Evolutionary conservation across 2,113 vertebrate species (phyloP).

Genomic region (Myodes glareolus): DNA sequence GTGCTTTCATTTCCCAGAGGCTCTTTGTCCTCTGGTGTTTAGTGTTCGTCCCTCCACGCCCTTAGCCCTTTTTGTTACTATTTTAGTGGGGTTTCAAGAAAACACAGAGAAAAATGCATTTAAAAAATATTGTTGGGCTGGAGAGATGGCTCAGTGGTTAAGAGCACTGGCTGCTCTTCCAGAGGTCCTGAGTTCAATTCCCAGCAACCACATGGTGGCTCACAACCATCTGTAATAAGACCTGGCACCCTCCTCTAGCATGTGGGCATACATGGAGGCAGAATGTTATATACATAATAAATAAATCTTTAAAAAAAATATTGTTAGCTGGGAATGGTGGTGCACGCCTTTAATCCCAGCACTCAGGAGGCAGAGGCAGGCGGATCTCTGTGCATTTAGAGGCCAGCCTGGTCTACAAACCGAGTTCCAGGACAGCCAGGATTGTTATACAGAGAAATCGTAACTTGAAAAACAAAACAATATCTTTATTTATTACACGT

Average conservation of each 20-base stretch:
- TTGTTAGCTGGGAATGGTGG: not conserved
- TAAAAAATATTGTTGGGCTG: not conserved
- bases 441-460: not conserved
- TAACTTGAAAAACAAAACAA: not conserved
- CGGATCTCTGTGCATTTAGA: not conserved
- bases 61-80: not conserved
- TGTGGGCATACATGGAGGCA: too few species aligned
- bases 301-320: too few species aligned
- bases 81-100: conserved; percentile 34
- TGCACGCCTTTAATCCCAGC: not conserved
- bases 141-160: too few species aligned
- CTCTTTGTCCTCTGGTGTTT: not conserved
- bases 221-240: too few species aligned
- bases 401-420: not conserved
- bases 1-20: not conserved
- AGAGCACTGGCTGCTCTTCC: too few species aligned
- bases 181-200: too few species aligned
- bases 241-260: too few species aligned
- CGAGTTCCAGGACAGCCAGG: not conserved
- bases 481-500: too few species aligned
- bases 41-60: not conserved
- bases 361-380: not conserved
- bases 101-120: not conserved
- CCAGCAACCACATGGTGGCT: too few species aligned
- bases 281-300: too few species aligned